Evolutionary conservation across 2,113 vertebrate genomes (phyloP).

Genomic region (Tragelaphus buxtoni): DNA sequence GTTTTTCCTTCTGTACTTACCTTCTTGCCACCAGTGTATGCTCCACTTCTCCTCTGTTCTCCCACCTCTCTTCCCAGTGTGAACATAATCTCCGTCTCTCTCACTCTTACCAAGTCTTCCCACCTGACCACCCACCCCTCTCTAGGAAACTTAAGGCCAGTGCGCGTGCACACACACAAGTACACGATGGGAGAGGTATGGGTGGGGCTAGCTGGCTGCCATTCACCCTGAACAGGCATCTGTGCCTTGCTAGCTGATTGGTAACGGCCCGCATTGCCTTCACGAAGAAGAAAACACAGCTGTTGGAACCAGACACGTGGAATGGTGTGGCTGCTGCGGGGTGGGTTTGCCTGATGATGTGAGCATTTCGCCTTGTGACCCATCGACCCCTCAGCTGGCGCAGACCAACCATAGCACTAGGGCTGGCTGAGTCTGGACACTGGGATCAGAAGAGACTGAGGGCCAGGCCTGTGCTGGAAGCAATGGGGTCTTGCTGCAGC

Average conservation of each 20-base stretch:
- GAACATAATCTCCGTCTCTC: background rate
- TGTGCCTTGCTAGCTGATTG: background rate
- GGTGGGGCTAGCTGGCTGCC: background rate
- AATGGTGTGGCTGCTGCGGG: background rate
- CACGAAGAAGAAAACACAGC: slow-evolving; percentile 46
- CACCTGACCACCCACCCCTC: background rate
- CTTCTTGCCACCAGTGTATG: background rate
- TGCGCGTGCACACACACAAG: fast-evolving
- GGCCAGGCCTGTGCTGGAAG: background rate
- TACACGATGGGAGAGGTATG: background rate
- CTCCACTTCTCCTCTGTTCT: background rate
- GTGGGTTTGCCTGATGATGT: background rate
- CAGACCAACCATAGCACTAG: background rate
- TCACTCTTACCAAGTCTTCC: background rate
- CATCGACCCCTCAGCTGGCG: background rate
- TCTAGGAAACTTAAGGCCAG: background rate
- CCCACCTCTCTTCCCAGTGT: background rate
- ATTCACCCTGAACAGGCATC: background rate
- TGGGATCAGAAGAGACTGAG: background rate
- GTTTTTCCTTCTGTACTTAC: background rate
- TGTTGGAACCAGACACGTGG: background rate
- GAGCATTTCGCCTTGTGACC: slow-evolving; percentile 14
- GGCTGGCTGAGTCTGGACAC: background rate
- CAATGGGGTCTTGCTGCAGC: background rate
- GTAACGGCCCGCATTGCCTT: background rate